Base-by-base conservation (phyloP, 2,888 invertebrate species). In the Caenorhabditis sp. region DNA sequence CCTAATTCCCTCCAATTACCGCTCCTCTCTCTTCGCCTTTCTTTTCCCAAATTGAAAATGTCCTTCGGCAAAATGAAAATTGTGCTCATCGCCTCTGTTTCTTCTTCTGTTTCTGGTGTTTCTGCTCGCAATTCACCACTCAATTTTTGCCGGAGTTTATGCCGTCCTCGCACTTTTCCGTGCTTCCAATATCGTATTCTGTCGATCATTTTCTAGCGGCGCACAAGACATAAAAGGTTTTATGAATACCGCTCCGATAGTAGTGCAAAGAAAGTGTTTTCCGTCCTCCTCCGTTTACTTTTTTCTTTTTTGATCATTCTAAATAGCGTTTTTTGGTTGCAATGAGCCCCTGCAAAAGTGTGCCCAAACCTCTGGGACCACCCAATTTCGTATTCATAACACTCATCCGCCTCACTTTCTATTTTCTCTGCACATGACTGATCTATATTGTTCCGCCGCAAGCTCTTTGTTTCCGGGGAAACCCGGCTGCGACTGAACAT, bases 171-270 rank as follows among this genome's bases (percentile, higher is more conserved):
- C 32, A 26, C 35, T 37, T 40, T 71, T 47, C 22, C 15, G 37
- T 70, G 28, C 35, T 53, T 35, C 53, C 53, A 18, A 35, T 44
- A 20, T 35, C 47, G 58, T 35, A 32, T 55, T 51, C 20, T 26
- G 11, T 32, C 53, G 71, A 22, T n/a, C n/a, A n/a, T n/a, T n/a
- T n/a, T n/a, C n/a, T n/a, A n/a, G n/a, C n/a, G n/a, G n/a, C n/a
- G n/a, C 61, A 71, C 44, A 71, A 71, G 60, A 28, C 62, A 71
- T 62, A 71, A 35, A 61, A 69, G 11, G 58, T 35, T 18, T 50
- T 9, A 9, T n/a, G n/a, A n/a, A n/a, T n/a, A n/a, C n/a, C n/a
- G n/a, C n/a, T n/a, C 13, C 13, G 40, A 28, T 20, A 26, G 26
- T 32, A 56, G 55, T 56, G 32, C 55, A n/a, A 15, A 53, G 5